Conservation (phyloP, 2,113 vertebrate genomes). For the Puma concolor region DNA sequence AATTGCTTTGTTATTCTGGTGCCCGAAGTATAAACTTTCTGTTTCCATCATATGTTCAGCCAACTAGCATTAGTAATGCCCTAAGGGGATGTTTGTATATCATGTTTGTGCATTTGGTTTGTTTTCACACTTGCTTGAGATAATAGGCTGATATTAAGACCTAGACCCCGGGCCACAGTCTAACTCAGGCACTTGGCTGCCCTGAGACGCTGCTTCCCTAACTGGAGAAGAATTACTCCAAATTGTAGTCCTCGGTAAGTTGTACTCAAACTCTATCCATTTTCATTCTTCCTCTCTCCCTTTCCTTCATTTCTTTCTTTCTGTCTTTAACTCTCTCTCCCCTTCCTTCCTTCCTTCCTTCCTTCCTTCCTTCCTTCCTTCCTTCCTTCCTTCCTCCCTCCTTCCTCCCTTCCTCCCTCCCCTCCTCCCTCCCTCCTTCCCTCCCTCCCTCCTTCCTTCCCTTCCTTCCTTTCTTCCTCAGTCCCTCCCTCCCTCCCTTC, state of each 20-base stretch:
- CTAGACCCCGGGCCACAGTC: too few species aligned
- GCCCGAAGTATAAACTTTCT: neutral
- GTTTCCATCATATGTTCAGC: neutral
- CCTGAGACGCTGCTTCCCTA: too few species aligned
- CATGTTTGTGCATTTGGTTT: neutral
- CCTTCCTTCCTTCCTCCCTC: too few species aligned
- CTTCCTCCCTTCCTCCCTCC: too few species aligned
- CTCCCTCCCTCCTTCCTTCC: too few species aligned
- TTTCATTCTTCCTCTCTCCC: neutral
- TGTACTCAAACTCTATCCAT: neutral
- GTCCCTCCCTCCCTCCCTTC: too few species aligned
- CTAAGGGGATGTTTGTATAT: neutral
- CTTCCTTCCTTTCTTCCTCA: too few species aligned
- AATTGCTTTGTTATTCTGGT: neutral
- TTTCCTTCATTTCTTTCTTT: too few species aligned
- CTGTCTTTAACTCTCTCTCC: too few species aligned
- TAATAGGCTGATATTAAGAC: fast-evolving
- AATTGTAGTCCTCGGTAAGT: neutral
- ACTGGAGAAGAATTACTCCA: neutral
- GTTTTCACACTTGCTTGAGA: neutral
- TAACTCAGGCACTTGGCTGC: fast-evolving
- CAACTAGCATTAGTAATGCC: neutral
- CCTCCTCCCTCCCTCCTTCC: too few species aligned
- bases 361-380: too few species aligned
- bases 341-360: neutral